A percentile compares a stretch with the other conserved stretches of the same genome.
phyloP scores from a whole-genome alignment of 2,797 vertebrate genomes.

The Ptychadena robeensis region DNA sequence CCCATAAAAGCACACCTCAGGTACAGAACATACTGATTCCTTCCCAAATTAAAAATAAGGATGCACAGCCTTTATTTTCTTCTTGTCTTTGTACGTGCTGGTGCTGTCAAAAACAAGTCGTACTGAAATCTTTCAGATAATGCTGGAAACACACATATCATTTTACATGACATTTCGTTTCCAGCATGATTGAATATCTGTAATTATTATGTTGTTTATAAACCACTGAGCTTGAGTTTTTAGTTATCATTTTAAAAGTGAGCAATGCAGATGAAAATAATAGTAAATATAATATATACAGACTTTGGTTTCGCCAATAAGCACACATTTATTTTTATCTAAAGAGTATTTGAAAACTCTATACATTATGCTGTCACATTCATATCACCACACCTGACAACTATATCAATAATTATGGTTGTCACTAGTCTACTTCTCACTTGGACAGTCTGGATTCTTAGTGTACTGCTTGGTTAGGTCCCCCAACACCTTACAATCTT shows the following conservation, averaged over 20 bases:
- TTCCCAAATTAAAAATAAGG: conserved; percentile 25
- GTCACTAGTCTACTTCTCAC: too few species aligned
- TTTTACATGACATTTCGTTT: conserved; percentile 10
- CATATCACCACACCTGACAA: too few species aligned
- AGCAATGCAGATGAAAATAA: conserved; percentile 5
- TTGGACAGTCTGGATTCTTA: too few species aligned
- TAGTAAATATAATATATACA: neutral
- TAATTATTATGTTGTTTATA: conserved; percentile 31
- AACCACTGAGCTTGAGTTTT: conserved; percentile 14
- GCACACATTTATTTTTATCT: neutral
- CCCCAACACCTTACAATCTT: too few species aligned
- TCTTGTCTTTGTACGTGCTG: conserved; percentile 16
- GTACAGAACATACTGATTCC: neutral
- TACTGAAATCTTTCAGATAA: neutral
- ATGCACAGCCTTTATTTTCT: conserved; percentile 18
- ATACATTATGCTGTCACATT: too few species aligned
- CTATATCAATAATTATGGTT: too few species aligned
- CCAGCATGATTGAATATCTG: conserved; percentile 22
- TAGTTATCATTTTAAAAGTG: neutral
- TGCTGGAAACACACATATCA: conserved; percentile 33
- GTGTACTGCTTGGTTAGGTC: too few species aligned
- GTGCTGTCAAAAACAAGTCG: neutral
- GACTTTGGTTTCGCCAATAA: neutral
- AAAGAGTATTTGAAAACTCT: neutral
- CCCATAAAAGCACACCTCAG: conserved; percentile 59